Conservation (phyloP, 2,888 invertebrate genomes). For the Latrodectus elegans region DNA sequence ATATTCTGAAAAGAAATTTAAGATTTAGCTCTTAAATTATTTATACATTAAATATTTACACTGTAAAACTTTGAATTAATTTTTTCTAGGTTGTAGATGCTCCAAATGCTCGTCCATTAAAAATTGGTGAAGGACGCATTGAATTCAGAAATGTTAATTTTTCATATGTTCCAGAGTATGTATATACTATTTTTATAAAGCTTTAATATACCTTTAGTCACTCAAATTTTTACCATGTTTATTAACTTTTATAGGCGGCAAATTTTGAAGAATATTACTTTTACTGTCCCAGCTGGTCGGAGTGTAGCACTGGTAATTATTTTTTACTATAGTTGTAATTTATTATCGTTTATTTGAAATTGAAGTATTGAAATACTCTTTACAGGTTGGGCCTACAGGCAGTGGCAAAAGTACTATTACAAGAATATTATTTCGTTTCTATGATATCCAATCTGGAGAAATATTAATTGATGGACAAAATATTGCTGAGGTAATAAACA, state of each 20-base stretch:
- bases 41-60: no score
- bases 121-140: slow-evolving; percentile 81
- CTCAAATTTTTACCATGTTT: background rate
- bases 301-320: slow-evolving; percentile 79
- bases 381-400: slow-evolving; percentile 89
- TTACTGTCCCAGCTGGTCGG: slow-evolving; percentile 86
- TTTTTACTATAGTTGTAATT: no score
- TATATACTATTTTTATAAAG: slow-evolving; percentile 23
- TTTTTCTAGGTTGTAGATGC: slow-evolving; percentile 80
- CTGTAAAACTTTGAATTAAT: background rate
- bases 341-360: no score
- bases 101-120: slow-evolving; percentile 84
- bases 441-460: slow-evolving; percentile 75
- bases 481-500: slow-evolving; percentile 73
- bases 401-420: slow-evolving; percentile 79
- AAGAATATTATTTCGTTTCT: slow-evolving; percentile 77
- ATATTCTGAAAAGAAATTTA: no score
- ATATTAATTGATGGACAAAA: slow-evolving; percentile 76
- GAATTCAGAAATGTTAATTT: slow-evolving; percentile 94
- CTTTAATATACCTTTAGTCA: background rate
- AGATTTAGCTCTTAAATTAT: no score
- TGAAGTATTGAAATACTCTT: background rate
- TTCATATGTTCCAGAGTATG: slow-evolving; percentile 85
- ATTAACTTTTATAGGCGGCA: slow-evolving; percentile 75
- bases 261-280: slow-evolving; percentile 85